A percentile compares a stretch with the other conserved stretches of the same genome.
These are phyloP conservation scores for Brassicogethes aeneus DNA, from an alignment of 2,888 invertebrate genomes.

Conservation along the genomic window DNA sequence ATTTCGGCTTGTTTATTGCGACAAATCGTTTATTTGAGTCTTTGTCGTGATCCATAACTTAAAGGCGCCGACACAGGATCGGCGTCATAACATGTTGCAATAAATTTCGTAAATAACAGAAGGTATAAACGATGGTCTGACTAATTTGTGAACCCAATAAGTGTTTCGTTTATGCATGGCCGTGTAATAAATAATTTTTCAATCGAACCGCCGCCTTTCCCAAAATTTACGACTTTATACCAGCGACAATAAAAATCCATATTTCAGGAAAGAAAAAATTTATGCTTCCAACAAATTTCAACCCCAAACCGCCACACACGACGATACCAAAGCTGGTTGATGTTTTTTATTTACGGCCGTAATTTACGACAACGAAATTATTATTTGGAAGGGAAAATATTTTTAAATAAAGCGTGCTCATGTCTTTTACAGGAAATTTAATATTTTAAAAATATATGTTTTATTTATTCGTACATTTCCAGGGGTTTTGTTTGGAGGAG, in stretches of 20 bases:
- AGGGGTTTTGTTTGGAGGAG: no score
- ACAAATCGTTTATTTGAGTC: constrained; percentile 3
- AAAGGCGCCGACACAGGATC: constrained; percentile 25
- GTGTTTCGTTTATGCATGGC: constrained; percentile 25
- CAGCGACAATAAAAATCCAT: constrained; percentile 32
- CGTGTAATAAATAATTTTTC: constrained; percentile 26
- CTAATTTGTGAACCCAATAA: constrained; percentile 32
- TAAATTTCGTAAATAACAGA: constrained; percentile 28
- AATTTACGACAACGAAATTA: background rate
- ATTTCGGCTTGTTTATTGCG: background rate
- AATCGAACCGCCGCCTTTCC: constrained; percentile 27
- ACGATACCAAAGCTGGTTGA: constrained; percentile 4
- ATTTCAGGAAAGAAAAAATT: constrained; percentile 30
- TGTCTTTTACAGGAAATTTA: no score
- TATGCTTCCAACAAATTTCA: constrained; percentile 19
- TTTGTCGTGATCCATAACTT: constrained; percentile 29
- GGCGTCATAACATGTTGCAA: constrained; percentile 20
- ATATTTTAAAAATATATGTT: no score
- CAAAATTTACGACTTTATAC: constrained; percentile 34
- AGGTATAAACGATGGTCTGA: constrained; percentile 32
- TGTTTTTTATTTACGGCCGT: background rate
- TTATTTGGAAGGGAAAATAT: background rate
- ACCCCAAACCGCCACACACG: constrained; percentile 17
- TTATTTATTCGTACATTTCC: no score
- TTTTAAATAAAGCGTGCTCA: no score